phyloP scores from a whole-genome alignment of 2,888 invertebrate species.

The Brenthis hecate region DNA sequence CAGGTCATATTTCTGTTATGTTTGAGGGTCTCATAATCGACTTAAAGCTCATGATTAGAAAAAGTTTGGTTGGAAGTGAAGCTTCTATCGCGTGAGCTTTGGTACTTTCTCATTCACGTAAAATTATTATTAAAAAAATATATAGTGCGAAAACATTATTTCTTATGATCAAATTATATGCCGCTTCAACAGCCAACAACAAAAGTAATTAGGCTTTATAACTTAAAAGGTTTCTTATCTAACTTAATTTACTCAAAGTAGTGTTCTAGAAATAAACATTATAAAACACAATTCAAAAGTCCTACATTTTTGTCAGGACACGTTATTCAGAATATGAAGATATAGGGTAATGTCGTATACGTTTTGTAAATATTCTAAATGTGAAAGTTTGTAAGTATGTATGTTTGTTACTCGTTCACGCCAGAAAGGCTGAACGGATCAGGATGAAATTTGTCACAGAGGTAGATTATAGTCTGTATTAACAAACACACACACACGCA shows the following conservation, averaged over 20 bases:
- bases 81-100: no score
- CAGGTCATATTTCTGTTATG: no score
- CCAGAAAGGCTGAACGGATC: no score
- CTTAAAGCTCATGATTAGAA: no score
- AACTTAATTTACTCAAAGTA: slow-evolving; percentile 35
- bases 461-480: no score
- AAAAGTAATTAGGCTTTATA: slow-evolving; percentile 35
- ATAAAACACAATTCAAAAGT: slow-evolving; percentile 8
- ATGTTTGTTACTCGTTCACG: no score
- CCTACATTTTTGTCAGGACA: slow-evolving; percentile 1
- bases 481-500: no score
- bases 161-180: slow-evolving; percentile 26
- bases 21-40: no score
- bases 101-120: neutral
- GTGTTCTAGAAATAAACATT: slow-evolving; percentile 16
- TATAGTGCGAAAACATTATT: slow-evolving; percentile 3
- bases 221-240: slow-evolving; percentile 37
- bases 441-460: no score
- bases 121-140: slow-evolving; percentile 2
- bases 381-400: no score
- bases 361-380: no score
- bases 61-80: no score
- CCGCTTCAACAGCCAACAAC: slow-evolving; percentile 26
- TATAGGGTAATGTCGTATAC: neutral
- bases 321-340: neutral